Base-by-base conservation (phyloP, 2,797 vertebrate genomes). In the Neosilurus hyrtlii region DNA sequence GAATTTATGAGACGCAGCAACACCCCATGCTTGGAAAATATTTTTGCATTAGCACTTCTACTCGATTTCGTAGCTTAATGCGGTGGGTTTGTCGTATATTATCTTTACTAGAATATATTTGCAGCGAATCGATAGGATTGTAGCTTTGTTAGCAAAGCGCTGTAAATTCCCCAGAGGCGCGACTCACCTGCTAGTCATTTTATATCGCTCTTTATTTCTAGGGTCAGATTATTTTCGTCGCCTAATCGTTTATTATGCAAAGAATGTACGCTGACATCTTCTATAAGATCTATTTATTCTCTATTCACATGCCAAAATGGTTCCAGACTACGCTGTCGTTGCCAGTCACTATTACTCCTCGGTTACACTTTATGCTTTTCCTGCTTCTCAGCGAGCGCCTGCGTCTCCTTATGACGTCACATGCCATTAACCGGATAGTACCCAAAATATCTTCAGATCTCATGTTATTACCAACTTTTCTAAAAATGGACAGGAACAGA, bases 141-240 rank as follows among this genome's bases (percentile, higher is more conserved):
- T 70, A 49, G 35, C 1, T 71, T 62, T 76, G 1, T 9, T 66
- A 16, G 76, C 54, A 71, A 74, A 26, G 73, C 54, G 63, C 65
- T 76, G 26, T 72, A 73, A 66, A 83, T 67, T 70, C 86, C 59
- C 26, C 87, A 84, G 66, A 78, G 79, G 22, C 75, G 84, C 35
- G 57, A 92, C 93, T 92, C 92, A 94, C 93, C 93, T 94, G 93
- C 89, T 59, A 49, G 76, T 80, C 57, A 86, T 88, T 85, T 83
- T 84, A 83, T 26, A 83, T 37, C 43, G 82, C 79, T 52, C 84
- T 85, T 49, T 83, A 87, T 80, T 86, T 87, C 51, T 86, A 84
- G 77, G 72, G 37, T 84, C 57, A 75, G 59, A 30, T 63, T 78
- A 84, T 65, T 51, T 66, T 77, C 61, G 79, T 81, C 52, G 74